phyloP scores from a whole-genome alignment of 2,888 invertebrate species.

The Eupithecia tripunctaria region DNA sequence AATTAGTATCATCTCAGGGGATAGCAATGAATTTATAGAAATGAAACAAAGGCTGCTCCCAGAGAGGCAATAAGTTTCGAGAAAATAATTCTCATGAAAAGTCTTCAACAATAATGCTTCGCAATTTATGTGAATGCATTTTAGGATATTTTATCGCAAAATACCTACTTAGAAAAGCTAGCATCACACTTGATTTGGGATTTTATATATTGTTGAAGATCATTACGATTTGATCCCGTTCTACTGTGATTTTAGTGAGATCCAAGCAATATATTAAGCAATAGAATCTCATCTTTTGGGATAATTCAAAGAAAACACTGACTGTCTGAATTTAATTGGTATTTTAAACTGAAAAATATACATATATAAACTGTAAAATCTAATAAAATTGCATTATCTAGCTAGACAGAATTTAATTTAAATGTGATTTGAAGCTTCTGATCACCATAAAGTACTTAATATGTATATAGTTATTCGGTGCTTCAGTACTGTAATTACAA shows the following conservation, averaged over 20 bases:
- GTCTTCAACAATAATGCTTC: constrained; percentile 25
- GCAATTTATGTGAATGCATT: constrained; percentile 28
- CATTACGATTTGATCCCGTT: background rate
- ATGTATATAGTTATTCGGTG: too few species aligned
- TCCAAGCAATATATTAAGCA: background rate
- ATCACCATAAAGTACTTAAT: too few species aligned
- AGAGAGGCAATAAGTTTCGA: constrained; percentile 25
- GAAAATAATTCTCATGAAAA: constrained; percentile 33
- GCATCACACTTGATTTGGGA: background rate
- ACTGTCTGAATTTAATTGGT: background rate
- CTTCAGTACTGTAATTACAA: background rate
- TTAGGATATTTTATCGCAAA: constrained; percentile 15
- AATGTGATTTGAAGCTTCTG: background rate
- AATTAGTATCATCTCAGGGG: constrained; percentile 33
- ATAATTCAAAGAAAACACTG: background rate
- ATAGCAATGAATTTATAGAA: constrained; percentile 20
- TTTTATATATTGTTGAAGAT: background rate
- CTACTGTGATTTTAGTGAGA: constrained; percentile 12
- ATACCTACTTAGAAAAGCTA: constrained; percentile 14
- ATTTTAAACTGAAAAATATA: background rate
- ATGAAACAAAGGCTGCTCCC: constrained; percentile 32
- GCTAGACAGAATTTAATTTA: background rate
- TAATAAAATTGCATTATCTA: background rate
- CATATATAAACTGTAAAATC: background rate
- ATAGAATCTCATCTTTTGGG: background rate